phyloP scores from a whole-genome alignment of 2,113 vertebrate species.

The Ceyx cyanopectus region DNA sequence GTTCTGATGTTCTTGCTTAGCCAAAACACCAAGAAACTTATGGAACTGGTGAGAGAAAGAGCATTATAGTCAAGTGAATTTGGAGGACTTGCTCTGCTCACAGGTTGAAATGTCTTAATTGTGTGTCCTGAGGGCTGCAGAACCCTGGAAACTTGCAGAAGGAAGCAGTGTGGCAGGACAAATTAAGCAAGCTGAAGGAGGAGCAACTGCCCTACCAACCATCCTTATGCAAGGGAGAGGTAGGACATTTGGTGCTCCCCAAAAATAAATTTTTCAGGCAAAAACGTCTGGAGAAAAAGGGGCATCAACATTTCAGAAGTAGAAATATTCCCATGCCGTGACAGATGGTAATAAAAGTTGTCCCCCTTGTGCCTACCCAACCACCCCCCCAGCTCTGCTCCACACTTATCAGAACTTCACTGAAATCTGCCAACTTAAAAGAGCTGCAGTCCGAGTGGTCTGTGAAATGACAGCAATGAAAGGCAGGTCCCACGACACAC shows the following conservation, averaged over 20 bases:
- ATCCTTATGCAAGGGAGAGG: neutral
- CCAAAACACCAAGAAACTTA: constrained; percentile 7
- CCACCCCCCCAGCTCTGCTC: neutral
- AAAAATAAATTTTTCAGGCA: neutral
- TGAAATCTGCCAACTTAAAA: neutral
- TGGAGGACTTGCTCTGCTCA: neutral
- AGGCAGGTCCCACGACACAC: neutral
- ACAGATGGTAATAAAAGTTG: neutral
- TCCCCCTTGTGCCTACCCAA: neutral
- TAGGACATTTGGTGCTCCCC: neutral
- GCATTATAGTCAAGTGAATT: neutral
- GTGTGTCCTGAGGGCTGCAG: neutral
- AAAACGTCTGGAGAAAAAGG: neutral
- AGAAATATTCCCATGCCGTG: neutral
- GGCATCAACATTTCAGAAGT: neutral
- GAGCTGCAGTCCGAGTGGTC: neutral
- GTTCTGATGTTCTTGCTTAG: neutral
- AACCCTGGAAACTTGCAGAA: neutral
- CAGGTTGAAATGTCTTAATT: neutral
- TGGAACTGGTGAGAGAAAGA: neutral
- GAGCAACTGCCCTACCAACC: neutral
- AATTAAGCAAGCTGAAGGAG: neutral
- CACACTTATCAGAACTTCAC: neutral
- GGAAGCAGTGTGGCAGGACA: neutral
- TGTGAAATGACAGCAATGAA: neutral